Evolutionary conservation across 2,797 vertebrate species (phyloP).

Genomic region (Zenarchopterus dispar): DNA sequence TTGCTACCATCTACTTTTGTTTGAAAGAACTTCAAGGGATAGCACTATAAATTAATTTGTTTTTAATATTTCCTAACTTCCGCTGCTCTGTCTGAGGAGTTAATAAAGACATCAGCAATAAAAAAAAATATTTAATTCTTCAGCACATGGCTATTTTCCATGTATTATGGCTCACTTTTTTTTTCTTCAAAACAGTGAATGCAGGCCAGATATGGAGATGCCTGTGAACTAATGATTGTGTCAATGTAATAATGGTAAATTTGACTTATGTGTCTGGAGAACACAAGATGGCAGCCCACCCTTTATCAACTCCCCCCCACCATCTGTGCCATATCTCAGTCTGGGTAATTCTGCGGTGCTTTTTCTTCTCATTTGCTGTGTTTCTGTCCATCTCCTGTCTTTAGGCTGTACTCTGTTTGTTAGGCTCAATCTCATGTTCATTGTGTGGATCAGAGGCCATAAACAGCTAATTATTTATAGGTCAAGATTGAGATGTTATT

Average conservation of each 20-base stretch:
- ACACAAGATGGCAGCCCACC: constrained; percentile 50
- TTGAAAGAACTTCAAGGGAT: constrained; percentile 46
- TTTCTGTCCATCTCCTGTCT: constrained; percentile 36
- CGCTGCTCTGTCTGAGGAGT: constrained; percentile 48
- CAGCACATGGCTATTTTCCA: constrained; percentile 53
- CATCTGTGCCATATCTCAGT: constrained; percentile 75
- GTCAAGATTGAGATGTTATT: constrained; percentile 23
- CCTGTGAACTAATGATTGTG: constrained; percentile 72
- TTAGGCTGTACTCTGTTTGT: constrained; percentile 22
- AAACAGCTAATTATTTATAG: constrained; percentile 37
- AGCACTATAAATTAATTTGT: constrained; percentile 65
- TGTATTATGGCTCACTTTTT: constrained; percentile 37
- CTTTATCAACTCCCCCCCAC: constrained; percentile 64
- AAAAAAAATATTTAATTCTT: constrained; percentile 69
- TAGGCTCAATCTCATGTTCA: constrained; percentile 17
- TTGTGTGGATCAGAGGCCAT: constrained; percentile 23
- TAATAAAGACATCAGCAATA: constrained; percentile 76
- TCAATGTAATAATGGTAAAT: constrained; percentile 69
- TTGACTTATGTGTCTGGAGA: constrained; percentile 76
- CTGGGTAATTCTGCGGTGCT: constrained; percentile 42
- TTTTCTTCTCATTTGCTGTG: constrained; percentile 43
- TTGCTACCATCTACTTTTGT: constrained; percentile 40
- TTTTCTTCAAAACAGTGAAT: constrained; percentile 22
- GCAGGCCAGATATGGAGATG: constrained; percentile 65
- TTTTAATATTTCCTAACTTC: constrained; percentile 70